Percentiles rank a stretch among this genome's conserved stretches.
Evolutionary conservation across 2,113 vertebrate species (phyloP).

Genomic region (Phalacrocorax carbo): DNA sequence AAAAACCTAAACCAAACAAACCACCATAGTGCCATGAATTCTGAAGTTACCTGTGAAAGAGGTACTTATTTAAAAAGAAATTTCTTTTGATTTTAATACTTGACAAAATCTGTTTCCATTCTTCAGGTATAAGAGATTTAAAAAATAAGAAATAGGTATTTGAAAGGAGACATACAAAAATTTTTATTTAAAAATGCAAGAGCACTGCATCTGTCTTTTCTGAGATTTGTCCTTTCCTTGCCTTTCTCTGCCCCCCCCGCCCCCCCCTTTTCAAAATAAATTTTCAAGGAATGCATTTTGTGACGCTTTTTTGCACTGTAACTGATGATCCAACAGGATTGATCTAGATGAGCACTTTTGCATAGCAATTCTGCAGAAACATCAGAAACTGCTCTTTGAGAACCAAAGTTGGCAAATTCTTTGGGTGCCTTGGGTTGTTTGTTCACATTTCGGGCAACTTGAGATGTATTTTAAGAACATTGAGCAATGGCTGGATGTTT

Average conservation of each 20-base stretch:
- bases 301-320: rapidly evolving
- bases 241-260: background rate
- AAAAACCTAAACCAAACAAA: rapidly evolving
- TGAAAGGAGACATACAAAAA: background rate
- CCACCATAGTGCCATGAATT: background rate
- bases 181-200: background rate
- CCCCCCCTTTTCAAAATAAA: background rate
- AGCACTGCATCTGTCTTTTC: background rate
- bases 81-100: background rate
- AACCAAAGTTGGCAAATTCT: background rate
- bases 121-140: background rate
- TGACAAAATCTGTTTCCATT: background rate
- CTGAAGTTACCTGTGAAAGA: background rate
- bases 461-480: background rate
- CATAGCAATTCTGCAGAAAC: background rate
- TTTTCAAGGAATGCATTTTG: background rate
- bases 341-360: background rate
- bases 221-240: background rate
- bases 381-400: background rate
- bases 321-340: background rate
- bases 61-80: background rate
- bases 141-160: background rate
- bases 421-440: background rate
- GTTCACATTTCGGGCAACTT: background rate
- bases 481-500: background rate